Conservation (phyloP, 1,140 invertebrate species). For the Plutomurus gul region DNA sequence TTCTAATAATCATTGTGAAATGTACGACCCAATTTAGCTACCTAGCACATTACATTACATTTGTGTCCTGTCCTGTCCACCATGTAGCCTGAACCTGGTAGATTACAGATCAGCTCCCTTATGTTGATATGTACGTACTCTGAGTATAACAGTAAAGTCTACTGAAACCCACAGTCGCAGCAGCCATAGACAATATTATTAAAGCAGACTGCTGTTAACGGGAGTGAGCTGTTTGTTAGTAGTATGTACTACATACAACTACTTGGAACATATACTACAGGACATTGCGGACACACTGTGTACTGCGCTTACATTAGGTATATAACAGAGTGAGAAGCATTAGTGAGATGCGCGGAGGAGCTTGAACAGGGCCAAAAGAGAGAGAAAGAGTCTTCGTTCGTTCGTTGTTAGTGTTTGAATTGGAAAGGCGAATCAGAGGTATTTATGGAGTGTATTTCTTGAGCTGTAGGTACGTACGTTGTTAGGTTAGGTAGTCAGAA, state of each 20-base stretch:
- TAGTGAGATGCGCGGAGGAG: background rate
- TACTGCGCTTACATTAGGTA: background rate
- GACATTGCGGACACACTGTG: too few species aligned
- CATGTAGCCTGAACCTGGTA: background rate
- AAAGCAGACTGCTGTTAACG: too few species aligned
- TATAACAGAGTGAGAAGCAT: background rate
- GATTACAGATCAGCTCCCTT: background rate
- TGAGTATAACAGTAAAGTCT: background rate
- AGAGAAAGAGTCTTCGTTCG: background rate
- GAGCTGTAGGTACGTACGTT: background rate
- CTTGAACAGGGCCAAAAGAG: background rate
- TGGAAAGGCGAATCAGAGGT: slow-evolving; percentile 4
- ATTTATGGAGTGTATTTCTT: slow-evolving; percentile 39
- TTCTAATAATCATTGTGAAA: slow-evolving; percentile 24
- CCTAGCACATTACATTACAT: slow-evolving; percentile 14
- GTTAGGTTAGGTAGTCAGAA: slow-evolving; percentile 22
- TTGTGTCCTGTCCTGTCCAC: slow-evolving; percentile 10
- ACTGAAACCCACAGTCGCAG: too few species aligned
- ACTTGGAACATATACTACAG: too few species aligned
- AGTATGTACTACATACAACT: too few species aligned
- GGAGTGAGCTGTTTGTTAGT: too few species aligned
- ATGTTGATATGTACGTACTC: background rate
- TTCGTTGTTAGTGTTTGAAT: background rate
- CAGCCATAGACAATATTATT: too few species aligned
- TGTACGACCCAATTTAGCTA: slow-evolving; percentile 23